phyloP scores from a whole-genome alignment of 2,888 invertebrate genomes.

The Leptopterna dolabrata region DNA sequence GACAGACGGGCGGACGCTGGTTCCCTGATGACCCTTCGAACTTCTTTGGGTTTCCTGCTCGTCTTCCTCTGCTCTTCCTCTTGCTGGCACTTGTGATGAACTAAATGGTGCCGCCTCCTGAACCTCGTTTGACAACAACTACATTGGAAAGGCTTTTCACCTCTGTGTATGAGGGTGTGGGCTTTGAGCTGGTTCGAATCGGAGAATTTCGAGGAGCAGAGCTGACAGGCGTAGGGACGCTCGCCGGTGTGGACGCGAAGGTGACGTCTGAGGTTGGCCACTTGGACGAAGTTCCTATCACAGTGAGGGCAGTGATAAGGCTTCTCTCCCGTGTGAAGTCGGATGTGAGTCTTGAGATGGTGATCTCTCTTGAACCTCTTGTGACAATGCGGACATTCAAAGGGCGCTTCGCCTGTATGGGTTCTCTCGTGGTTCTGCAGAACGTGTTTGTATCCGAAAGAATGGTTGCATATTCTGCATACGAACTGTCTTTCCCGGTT shows the following conservation, averaged over 20 bases:
- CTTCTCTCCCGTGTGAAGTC: constrained; percentile 92
- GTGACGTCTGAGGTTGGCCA: constrained; percentile 89
- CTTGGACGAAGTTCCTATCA: constrained; percentile 92
- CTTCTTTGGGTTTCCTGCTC: constrained; percentile 24
- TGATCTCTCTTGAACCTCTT: constrained; percentile 94
- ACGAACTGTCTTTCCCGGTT: constrained; percentile 85
- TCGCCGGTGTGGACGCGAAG: constrained; percentile 92
- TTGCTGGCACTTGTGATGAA: constrained; percentile 83
- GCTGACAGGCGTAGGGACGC: constrained; percentile 87
- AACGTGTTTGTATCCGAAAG: constrained; percentile 94
- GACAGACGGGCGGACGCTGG: not conserved
- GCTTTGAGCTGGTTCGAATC: constrained; percentile 94
- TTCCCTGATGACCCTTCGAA: constrained; percentile 34
- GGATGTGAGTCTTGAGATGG: constrained; percentile 92
- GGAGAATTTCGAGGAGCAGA: constrained; percentile 87
- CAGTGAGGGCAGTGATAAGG: constrained; percentile 93
- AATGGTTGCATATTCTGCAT: constrained; percentile 87
- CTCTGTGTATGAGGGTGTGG: constrained; percentile 88
- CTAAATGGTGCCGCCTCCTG: constrained; percentile 85
- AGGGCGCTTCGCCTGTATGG: constrained; percentile 94
- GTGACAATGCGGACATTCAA: constrained; percentile 91
- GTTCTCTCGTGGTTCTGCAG: constrained; percentile 94
- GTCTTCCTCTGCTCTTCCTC: constrained; percentile 31
- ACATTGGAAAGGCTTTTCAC: constrained; percentile 90
- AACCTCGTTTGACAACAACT: constrained; percentile 82